Percentiles rank a stretch among this genome's conserved stretches.
phyloP scores from a whole-genome alignment of 2,888 invertebrate species.

The Salticus scenicus region DNA sequence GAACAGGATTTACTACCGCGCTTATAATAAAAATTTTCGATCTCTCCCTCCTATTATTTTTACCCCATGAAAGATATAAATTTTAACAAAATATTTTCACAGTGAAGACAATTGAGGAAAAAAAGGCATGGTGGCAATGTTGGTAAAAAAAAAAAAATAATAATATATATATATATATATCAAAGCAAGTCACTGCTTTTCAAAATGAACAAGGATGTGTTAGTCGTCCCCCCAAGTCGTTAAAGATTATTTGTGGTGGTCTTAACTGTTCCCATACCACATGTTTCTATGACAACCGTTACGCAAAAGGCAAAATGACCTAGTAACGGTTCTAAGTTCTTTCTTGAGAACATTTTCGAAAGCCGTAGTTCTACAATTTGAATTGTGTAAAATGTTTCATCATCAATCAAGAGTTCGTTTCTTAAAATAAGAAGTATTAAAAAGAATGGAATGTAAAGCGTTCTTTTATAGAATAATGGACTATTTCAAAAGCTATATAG shows the following conservation, averaged over 20 bases:
- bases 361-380: not conserved
- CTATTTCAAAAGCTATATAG: too few relatives aligned
- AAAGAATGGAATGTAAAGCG: not conserved
- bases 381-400: not conserved
- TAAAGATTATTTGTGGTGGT: constrained; percentile 66
- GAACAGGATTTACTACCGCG: too few relatives aligned
- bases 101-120: not conserved
- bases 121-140: not conserved
- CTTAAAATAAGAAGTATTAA: not conserved
- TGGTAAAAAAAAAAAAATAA: not conserved
- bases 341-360: not conserved
- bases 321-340: not conserved
- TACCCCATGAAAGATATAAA: not conserved
- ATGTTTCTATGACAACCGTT: constrained; percentile 51
- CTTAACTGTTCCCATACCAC: constrained; percentile 62
- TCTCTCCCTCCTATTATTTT: too few relatives aligned
- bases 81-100: not conserved
- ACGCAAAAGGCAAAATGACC: not conserved
- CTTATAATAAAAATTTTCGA: too few relatives aligned
- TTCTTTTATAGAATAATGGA: too few relatives aligned
- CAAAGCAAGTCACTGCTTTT: not conserved
- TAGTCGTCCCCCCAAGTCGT: constrained; percentile 48
- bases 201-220: constrained; percentile 53
- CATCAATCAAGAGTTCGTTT: not conserved
- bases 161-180: too few relatives aligned